phyloP scores from a whole-genome alignment of 2,113 vertebrate species.

The Cynopterus brachyotis region DNA sequence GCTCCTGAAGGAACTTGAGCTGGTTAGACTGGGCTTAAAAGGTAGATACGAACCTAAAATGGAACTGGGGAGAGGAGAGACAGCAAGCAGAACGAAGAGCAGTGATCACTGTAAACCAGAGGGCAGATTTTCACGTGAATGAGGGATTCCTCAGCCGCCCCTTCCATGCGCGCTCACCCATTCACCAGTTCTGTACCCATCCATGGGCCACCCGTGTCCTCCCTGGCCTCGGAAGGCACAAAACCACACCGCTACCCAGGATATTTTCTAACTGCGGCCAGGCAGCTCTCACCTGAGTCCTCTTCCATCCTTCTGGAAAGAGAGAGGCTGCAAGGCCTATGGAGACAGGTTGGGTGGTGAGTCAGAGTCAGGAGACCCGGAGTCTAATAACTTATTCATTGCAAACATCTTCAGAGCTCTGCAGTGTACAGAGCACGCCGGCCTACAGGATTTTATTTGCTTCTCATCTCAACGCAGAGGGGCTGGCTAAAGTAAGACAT shows the following conservation, averaged over 20 bases:
- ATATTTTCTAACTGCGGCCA: not conserved
- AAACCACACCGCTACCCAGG: not conserved
- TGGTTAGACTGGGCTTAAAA: not conserved
- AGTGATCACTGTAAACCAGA: not conserved
- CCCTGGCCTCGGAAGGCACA: not conserved
- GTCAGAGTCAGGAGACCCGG: not conserved
- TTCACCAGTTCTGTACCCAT: not conserved
- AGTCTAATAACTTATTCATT: not conserved
- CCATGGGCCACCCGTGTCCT: not conserved
- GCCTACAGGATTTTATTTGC: not conserved
- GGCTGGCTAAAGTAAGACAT: not conserved
- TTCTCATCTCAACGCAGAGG: not conserved
- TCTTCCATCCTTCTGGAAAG: not conserved
- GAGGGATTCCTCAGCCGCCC: not conserved
- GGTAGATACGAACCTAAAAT: not conserved
- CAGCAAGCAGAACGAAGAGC: not conserved
- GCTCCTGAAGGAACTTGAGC: not conserved
- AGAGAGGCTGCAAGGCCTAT: not conserved
- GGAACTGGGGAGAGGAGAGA: not conserved
- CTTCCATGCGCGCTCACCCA: rapidly evolving
- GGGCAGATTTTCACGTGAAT: not conserved
- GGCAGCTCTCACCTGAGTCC: not conserved
- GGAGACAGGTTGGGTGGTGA: not conserved
- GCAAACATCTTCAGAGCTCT: not conserved
- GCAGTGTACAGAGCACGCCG: not conserved